A percentile compares a stretch with the other conserved stretches of the same genome.
Evolutionary conservation across 1,140 invertebrate species (phyloP).

Genomic region (Megathymus violae): DNA sequence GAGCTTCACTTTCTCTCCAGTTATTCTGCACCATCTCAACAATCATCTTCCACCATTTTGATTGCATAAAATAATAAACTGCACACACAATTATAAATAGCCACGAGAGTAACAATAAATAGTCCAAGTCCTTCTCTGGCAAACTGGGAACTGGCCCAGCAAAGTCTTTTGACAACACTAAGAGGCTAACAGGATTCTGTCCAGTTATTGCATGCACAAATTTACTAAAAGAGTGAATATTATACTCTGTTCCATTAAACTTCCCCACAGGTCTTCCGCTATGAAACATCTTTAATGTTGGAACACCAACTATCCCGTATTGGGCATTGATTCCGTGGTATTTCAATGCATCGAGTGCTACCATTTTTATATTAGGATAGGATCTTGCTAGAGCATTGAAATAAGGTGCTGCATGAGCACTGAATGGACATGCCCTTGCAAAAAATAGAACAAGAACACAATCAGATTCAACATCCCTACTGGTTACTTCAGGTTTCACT

Average conservation of each 20-base stretch:
- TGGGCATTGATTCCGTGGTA: slow-evolving; percentile 95
- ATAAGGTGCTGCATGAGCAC: slow-evolving; percentile 93
- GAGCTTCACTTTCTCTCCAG: slow-evolving; percentile 95
- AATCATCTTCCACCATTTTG: slow-evolving; percentile 90
- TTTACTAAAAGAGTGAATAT: slow-evolving; percentile 90
- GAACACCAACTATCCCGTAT: slow-evolving; percentile 97
- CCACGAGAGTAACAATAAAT: slow-evolving; percentile 93
- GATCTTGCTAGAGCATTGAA: slow-evolving; percentile 94
- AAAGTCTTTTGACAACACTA: slow-evolving; percentile 91
- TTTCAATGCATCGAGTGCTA: slow-evolving; percentile 95
- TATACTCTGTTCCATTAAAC: slow-evolving; percentile 94
- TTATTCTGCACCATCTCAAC: slow-evolving; percentile 93
- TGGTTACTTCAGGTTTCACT: slow-evolving; percentile 72
- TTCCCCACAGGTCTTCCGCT: slow-evolving; percentile 94
- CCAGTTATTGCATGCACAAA: slow-evolving; percentile 94
- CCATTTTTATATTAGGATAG: slow-evolving; percentile 94
- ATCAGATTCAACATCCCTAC: slow-evolving; percentile 75
- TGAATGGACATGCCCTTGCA: slow-evolving; percentile 95
- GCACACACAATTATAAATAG: slow-evolving; percentile 92
- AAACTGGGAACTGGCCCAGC: slow-evolving; percentile 90
- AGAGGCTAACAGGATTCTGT: slow-evolving; percentile 84
- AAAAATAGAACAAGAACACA: slow-evolving; percentile 95
- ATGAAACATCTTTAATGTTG: slow-evolving; percentile 96
- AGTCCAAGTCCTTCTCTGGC: slow-evolving; percentile 90
- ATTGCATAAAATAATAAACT: slow-evolving; percentile 90